Conservation (phyloP, 2,113 vertebrate genomes). For the Plotosus lineatus region DNA sequence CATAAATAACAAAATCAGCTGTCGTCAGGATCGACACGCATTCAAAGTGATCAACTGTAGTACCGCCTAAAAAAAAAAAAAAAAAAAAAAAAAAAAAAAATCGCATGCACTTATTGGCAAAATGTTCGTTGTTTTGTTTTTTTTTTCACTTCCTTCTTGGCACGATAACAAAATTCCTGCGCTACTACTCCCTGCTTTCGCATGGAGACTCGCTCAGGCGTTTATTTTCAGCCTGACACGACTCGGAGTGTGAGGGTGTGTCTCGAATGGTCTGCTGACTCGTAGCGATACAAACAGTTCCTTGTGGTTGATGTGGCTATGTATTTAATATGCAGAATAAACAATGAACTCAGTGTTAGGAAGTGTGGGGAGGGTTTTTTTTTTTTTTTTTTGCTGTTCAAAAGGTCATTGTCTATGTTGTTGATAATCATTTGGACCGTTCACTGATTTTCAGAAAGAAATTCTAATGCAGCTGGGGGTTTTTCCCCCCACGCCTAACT, state of each 20-base stretch:
- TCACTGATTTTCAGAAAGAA: neutral
- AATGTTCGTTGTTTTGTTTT: conserved; percentile 26
- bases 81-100: too few species aligned
- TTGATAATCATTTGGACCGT: neutral
- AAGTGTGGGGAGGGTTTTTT: too few species aligned
- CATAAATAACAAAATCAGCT: neutral
- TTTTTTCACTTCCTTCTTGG: conserved; percentile 28
- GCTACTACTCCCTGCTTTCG: conserved; percentile 14
- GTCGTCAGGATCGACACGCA: neutral
- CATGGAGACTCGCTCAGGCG: neutral
- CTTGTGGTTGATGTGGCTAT: neutral
- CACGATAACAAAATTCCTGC: conserved; percentile 25
- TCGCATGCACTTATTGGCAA: neutral
- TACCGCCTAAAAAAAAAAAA: neutral
- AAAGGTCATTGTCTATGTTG: neutral
- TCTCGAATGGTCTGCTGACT: conserved; percentile 24
- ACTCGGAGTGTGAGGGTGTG: conserved; percentile 41
- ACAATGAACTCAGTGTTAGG: conserved; percentile 2
- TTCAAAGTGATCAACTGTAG: neutral
- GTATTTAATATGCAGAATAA: neutral
- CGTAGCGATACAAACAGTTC: conserved; percentile 37
- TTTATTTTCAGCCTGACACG: conserved; percentile 57
- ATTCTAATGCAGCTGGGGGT: neutral
- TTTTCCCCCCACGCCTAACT: neutral
- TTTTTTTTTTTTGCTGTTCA: neutral